These are phyloP conservation scores for Pyrrhosoma nymphula DNA, from an alignment of 2,888 invertebrate genomes.

Conservation along the genomic window DNA sequence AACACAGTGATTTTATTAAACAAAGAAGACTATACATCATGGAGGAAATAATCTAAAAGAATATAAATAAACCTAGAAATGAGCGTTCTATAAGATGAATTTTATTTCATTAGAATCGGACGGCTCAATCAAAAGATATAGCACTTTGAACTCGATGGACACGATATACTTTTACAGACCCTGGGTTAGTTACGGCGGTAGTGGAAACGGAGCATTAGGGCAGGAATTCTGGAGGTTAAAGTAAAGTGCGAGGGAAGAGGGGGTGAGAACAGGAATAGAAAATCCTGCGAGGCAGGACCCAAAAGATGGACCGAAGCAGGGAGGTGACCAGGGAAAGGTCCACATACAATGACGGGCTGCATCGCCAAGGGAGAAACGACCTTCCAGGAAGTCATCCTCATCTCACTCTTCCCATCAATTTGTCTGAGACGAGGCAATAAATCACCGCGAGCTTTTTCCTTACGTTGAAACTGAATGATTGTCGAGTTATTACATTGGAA, in stretches of 20 bases:
- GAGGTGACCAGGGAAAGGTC: constrained; percentile 1
- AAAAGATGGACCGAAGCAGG: neutral
- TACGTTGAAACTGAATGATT: neutral
- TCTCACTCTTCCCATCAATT: constrained; percentile 20
- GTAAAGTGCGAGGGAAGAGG: neutral
- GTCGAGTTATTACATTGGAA: neutral
- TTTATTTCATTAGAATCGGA: no score
- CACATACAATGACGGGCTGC: neutral
- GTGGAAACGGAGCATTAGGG: no score
- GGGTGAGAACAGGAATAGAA: neutral
- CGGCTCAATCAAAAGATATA: no score
- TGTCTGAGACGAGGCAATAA: constrained; percentile 32
- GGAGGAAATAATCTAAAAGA: no score
- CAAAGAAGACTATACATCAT: no score
- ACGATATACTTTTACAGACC: no score
- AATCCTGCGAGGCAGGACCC: neutral
- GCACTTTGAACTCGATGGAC: no score
- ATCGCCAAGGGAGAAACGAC: constrained; percentile 27
- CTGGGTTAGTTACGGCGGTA: no score
- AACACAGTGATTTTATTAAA: no score
- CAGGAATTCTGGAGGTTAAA: neutral
- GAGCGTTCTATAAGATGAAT: no score
- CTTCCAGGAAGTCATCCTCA: neutral
- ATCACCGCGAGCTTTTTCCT: neutral
- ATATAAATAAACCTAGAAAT: no score